phyloP scores from a whole-genome alignment of 2,888 invertebrate species.

The Tiliacea aurago region DNA sequence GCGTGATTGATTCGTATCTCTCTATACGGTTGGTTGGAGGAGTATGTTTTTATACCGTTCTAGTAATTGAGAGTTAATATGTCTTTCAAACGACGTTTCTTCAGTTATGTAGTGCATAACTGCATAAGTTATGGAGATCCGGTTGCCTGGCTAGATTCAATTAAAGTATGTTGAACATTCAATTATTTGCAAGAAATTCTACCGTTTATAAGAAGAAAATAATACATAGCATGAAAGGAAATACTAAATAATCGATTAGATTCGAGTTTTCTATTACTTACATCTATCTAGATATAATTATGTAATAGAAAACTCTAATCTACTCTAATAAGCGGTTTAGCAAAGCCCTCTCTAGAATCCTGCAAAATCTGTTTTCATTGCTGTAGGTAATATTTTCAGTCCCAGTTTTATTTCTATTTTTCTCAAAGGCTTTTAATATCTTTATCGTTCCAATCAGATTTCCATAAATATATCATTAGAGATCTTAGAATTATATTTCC shows the following conservation, averaged over 20 bases:
- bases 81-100: constrained; percentile 49
- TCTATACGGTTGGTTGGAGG: constrained; percentile 60
- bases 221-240: not conserved
- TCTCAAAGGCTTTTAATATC: not conserved
- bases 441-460: no score
- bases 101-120: constrained; percentile 61
- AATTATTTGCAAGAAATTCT: not conserved
- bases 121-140: constrained; percentile 56
- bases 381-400: not conserved
- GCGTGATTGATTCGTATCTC: constrained; percentile 68
- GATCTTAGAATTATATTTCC: not conserved
- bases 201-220: not conserved
- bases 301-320: no score
- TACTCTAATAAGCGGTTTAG: no score
- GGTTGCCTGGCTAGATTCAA: constrained; percentile 35
- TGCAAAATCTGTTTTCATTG: not conserved
- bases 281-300: no score
- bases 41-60: constrained; percentile 62
- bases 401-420: not conserved
- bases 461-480: not conserved
- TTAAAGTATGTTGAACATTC: constrained; percentile 25
- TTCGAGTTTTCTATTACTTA: not conserved
- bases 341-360: not conserved
- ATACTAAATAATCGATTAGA: no score
- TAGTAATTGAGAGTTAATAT: constrained; percentile 68